These are phyloP conservation scores for Corythornis cristatus DNA, from an alignment of 2,113 vertebrate genomes.

Conservation along the genomic window DNA sequence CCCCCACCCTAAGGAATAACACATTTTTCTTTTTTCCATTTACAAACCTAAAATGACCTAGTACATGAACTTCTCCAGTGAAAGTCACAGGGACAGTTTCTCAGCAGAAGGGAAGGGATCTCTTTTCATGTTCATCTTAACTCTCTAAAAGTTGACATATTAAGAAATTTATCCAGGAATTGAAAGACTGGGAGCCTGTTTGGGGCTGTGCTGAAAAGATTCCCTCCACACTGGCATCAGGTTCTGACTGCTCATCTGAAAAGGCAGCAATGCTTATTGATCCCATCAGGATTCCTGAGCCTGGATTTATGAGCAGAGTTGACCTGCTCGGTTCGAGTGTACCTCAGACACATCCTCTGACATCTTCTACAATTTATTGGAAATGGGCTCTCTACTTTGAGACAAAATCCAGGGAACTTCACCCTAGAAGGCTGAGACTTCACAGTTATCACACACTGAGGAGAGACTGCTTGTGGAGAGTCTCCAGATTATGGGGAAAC, in stretches of 20 bases:
- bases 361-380: not conserved
- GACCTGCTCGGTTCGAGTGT: not conserved
- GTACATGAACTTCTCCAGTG: not conserved
- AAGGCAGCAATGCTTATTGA: not conserved
- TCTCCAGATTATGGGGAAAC: not conserved
- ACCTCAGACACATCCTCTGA: not conserved
- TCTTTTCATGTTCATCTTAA: not conserved
- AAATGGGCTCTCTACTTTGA: not conserved
- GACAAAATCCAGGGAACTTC: not conserved
- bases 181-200: not conserved
- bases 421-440: not conserved
- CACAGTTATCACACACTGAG: not conserved
- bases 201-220: not conserved
- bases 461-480: rapidly evolving
- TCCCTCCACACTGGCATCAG: not conserved
- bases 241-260: not conserved
- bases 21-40: not conserved
- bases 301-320: not conserved
- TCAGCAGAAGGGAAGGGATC: not conserved
- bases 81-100: not conserved
- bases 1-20: rapidly evolving
- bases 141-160: not conserved
- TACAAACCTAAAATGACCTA: not conserved
- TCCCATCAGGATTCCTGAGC: not conserved
- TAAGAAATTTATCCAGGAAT: not conserved